Conservation (phyloP, 2,113 vertebrate genomes). For the Falco punctatus region DNA sequence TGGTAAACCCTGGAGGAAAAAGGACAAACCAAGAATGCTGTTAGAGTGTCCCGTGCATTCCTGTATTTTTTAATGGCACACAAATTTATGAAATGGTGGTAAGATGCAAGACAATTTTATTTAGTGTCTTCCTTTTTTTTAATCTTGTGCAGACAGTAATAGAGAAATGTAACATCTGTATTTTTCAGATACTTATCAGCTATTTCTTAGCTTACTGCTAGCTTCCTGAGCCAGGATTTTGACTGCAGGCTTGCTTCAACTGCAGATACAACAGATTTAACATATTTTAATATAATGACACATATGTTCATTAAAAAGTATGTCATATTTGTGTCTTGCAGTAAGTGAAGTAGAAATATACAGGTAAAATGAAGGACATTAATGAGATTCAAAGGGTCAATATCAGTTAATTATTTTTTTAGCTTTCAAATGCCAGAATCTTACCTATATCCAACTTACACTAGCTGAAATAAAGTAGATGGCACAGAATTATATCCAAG, state of each 20-base stretch:
- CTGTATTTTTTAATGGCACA: neutral
- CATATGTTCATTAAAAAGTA: neutral
- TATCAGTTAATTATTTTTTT: neutral
- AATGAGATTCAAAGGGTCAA: neutral
- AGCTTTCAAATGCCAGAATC: neutral
- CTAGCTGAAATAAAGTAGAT: neutral
- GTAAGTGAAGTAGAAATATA: neutral
- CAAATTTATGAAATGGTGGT: neutral
- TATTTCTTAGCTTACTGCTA: neutral
- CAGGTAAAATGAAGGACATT: neutral
- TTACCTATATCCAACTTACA: neutral
- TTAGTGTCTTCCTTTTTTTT: neutral
- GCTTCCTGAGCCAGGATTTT: neutral
- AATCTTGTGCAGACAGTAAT: neutral
- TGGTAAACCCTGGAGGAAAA: conserved; percentile 23
- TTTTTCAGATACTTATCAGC: neutral
- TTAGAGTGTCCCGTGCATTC: neutral
- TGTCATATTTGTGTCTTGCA: neutral
- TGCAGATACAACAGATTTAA: neutral
- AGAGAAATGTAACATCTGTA: neutral
- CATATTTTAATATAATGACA: neutral
- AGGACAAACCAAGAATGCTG: conserved; percentile 14
- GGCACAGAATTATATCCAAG: neutral
- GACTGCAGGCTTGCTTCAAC: neutral
- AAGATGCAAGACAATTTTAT: neutral